A percentile compares a stretch with the other conserved stretches of the same genome.
phyloP scores from a whole-genome alignment of 2,888 invertebrate species.

The Diaperis boleti region DNA sequence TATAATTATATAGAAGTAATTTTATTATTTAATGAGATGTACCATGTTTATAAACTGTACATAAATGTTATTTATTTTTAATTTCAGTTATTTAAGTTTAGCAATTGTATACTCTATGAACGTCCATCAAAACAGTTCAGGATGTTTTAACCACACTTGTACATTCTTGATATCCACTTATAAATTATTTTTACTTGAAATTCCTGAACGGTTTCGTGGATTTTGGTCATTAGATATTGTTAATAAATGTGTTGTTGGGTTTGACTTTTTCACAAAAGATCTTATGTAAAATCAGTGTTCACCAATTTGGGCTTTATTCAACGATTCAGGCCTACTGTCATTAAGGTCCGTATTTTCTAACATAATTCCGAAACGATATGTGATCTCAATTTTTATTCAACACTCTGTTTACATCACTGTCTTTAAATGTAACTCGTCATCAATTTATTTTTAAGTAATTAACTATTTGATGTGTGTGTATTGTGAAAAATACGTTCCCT shows the following conservation, averaged over 20 bases:
- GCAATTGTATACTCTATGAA: slow-evolving; percentile 12
- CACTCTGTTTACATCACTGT: slow-evolving; percentile 28
- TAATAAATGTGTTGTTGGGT: slow-evolving; percentile 35
- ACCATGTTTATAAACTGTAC: slow-evolving; percentile 53
- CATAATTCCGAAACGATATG: slow-evolving; percentile 26
- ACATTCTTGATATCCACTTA: neutral
- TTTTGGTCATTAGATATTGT: slow-evolving; percentile 35
- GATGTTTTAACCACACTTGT: neutral
- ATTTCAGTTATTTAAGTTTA: slow-evolving; percentile 27
- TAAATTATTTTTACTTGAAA: slow-evolving; percentile 1
- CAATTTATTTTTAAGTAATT: slow-evolving; percentile 26
- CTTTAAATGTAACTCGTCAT: slow-evolving; percentile 30
- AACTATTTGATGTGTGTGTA: slow-evolving; percentile 29
- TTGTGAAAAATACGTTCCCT: slow-evolving; percentile 35
- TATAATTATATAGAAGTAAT: slow-evolving; percentile 41
- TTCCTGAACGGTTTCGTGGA: neutral
- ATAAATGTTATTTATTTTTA: slow-evolving; percentile 56
- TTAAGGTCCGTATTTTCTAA: slow-evolving; percentile 3
- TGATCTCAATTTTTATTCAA: slow-evolving; percentile 33
- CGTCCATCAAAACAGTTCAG: slow-evolving; percentile 10
- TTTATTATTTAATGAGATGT: slow-evolving; percentile 48
- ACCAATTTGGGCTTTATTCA: slow-evolving; percentile 27
- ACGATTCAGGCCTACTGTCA: slow-evolving; percentile 32
- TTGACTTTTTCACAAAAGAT: slow-evolving; percentile 18
- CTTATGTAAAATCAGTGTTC: slow-evolving; percentile 21